Percentiles rank a stretch among this genome's conserved stretches.
Evolutionary conservation across 2,888 invertebrate genomes (phyloP).

Genomic region (Trichopoda pennipes): DNA sequence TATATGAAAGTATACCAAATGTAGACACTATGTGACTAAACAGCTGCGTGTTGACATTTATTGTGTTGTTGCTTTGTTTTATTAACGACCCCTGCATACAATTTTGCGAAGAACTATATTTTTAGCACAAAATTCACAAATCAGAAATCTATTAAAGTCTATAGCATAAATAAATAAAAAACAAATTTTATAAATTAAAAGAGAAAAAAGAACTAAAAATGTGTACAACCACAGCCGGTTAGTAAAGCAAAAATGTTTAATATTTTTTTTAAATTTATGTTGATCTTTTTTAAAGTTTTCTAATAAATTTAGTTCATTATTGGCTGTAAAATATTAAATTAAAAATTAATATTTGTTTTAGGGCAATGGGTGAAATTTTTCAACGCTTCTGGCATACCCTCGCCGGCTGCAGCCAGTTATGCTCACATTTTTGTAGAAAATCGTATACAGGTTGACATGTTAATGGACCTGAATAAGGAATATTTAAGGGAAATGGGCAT

Average conservation of each 20-base stretch:
- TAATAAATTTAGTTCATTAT: too few species aligned
- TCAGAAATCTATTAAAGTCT: not conserved
- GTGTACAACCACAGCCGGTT: conserved; percentile 76
- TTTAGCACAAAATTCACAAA: conserved; percentile 22
- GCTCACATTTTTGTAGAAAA: conserved; percentile 93
- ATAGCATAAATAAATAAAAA: not conserved
- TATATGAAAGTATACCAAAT: too few species aligned
- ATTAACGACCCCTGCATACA: conserved; percentile 28
- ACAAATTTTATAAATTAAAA: not conserved
- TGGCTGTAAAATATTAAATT: not conserved
- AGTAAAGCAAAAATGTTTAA: conserved; percentile 9
- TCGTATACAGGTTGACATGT: conserved; percentile 92
- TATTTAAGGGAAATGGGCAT: conserved; percentile 94
- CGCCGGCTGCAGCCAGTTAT: conserved; percentile 88
- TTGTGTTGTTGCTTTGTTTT: conserved; percentile 30
- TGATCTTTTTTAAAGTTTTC: not conserved
- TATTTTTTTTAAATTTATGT: not conserved
- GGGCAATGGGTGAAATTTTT: conserved; percentile 92
- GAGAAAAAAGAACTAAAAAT: conserved; percentile 61
- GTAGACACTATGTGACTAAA: too few species aligned
- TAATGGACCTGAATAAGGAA: conserved; percentile 92
- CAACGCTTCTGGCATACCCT: conserved; percentile 90
- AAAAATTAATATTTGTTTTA: conserved; percentile 59
- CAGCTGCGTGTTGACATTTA: conserved; percentile 21
- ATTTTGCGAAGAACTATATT: conserved; percentile 21